Evolutionary conservation across 2,797 vertebrate genomes (phyloP).

Genomic region (Mareca penelope): DNA sequence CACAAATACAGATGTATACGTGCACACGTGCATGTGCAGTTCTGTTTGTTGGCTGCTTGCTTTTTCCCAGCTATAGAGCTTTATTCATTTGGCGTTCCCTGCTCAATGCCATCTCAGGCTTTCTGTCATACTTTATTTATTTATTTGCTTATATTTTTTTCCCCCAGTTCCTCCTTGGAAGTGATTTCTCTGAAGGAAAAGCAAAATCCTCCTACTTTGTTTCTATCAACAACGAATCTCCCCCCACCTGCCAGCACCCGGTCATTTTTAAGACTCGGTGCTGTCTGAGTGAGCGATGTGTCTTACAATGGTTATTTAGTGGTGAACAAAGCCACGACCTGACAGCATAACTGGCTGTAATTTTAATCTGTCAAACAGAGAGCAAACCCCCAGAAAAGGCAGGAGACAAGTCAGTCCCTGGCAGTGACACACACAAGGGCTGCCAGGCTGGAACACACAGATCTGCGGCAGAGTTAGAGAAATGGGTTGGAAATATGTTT

Average conservation of each 20-base stretch:
- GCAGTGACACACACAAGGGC: background rate
- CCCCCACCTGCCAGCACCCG: background rate
- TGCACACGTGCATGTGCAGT: background rate
- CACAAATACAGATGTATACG: background rate
- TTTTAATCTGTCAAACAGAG: background rate
- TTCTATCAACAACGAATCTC: background rate
- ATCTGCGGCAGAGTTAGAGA: background rate
- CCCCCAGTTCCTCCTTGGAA: background rate
- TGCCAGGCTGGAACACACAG: background rate
- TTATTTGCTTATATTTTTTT: no score
- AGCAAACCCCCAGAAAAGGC: background rate
- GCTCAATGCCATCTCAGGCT: background rate
- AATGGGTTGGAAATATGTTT: background rate
- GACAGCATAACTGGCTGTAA: background rate
- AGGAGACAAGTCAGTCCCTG: background rate
- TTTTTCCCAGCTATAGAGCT: accelerated
- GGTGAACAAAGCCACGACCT: background rate
- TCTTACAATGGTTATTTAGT: background rate
- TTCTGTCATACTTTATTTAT: background rate
- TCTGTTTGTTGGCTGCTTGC: background rate
- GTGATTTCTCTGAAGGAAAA: background rate
- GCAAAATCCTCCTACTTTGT: background rate
- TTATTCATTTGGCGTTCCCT: background rate
- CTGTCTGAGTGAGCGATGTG: background rate
- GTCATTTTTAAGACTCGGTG: background rate